These are phyloP conservation scores for Cancer borealis DNA, from an alignment of 2,888 invertebrate genomes.

Conservation along the genomic window DNA sequence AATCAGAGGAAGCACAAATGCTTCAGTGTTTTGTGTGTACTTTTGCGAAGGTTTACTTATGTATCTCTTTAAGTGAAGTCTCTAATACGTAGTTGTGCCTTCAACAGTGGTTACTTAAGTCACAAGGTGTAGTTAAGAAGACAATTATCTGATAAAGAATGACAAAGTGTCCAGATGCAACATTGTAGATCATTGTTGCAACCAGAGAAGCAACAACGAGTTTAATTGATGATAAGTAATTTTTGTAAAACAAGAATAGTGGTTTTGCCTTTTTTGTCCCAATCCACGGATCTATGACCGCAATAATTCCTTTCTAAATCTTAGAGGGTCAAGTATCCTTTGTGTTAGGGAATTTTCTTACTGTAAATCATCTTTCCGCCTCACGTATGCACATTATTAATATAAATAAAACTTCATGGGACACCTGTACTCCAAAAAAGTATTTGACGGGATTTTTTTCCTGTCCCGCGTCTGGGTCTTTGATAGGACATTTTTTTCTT, in stretches of 20 bases:
- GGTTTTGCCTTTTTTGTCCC: background rate
- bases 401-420: too few species aligned
- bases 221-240: background rate
- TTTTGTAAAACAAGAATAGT: background rate
- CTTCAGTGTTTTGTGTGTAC: background rate
- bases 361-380: background rate
- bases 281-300: background rate
- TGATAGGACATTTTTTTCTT: background rate
- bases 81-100: background rate
- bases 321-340: background rate
- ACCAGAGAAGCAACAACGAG: background rate
- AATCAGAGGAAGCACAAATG: background rate
- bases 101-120: background rate
- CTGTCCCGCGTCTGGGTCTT: background rate
- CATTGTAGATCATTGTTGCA: background rate
- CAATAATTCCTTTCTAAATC: background rate
- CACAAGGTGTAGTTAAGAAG: background rate
- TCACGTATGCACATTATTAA: background rate
- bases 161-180: background rate
- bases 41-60: background rate
- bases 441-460: background rate
- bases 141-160: conserved; percentile 1
- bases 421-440: background rate
- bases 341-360: background rate
- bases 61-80: background rate